Percentiles rank a stretch among this genome's conserved stretches.
Conservation (phyloP, 2,113 vertebrate species). For the Eulemur rufifrons region DNA sequence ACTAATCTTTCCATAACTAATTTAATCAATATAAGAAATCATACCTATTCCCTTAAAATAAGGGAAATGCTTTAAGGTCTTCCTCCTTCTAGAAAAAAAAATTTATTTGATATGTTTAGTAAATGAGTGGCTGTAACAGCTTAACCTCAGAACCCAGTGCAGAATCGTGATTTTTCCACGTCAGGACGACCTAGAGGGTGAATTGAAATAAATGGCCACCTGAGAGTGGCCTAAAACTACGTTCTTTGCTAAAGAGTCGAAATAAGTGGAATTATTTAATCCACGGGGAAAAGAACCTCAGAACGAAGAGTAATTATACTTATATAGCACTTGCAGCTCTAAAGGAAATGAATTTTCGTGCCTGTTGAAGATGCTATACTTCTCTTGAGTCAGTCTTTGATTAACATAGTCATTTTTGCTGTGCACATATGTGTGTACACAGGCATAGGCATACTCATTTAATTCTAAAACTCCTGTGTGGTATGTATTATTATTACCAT, state of each 20-base stretch:
- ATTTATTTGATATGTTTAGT: neutral
- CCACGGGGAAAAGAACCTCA: neutral
- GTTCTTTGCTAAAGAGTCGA: neutral
- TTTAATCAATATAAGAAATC: neutral
- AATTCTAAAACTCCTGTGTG: neutral
- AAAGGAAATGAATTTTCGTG: neutral
- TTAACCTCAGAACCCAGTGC: neutral
- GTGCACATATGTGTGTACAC: neutral
- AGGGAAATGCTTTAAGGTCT: neutral
- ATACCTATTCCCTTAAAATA: neutral
- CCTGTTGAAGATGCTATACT: neutral
- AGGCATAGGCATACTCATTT: neutral
- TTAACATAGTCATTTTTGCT: neutral
- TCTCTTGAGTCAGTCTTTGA: neutral
- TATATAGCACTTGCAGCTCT: neutral
- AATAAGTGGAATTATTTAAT: neutral
- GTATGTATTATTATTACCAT: neutral
- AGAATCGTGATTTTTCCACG: neutral
- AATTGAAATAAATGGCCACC: neutral
- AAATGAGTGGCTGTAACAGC: neutral
- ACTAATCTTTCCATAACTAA: neutral
- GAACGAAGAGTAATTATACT: neutral
- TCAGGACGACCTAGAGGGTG: neutral
- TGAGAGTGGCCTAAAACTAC: neutral
- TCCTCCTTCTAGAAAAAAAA: neutral